phyloP scores from a whole-genome alignment of 2,888 invertebrate species.

The Eristalis tenax region DNA sequence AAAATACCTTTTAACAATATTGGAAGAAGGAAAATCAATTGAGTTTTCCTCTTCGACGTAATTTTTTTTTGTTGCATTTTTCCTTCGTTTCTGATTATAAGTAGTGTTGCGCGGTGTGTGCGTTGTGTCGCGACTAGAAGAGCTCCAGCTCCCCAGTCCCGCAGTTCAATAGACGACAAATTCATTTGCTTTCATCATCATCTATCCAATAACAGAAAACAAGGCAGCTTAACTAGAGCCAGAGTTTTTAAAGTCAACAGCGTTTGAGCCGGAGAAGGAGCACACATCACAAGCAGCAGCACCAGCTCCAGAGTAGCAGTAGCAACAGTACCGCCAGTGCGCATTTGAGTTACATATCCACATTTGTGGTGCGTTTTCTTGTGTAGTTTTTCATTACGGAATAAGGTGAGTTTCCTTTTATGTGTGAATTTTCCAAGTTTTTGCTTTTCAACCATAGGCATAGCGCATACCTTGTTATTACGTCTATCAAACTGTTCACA shows the following conservation, averaged over 20 bases:
- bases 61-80: constrained; percentile 18
- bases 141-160: constrained; percentile 34
- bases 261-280: constrained; percentile 24
- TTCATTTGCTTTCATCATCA: constrained; percentile 59
- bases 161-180: constrained; percentile 61
- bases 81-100: constrained; percentile 18
- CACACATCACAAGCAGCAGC: background rate
- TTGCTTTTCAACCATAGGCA: constrained; percentile 48
- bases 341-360: constrained; percentile 57
- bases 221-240: constrained; percentile 37
- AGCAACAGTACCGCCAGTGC: constrained; percentile 30
- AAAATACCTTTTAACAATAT: constrained; percentile 16
- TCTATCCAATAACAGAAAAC: constrained; percentile 20
- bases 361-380: constrained; percentile 70
- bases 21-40: constrained; percentile 51
- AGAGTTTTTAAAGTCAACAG: constrained; percentile 1
- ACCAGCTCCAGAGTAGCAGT: background rate
- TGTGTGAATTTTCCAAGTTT: constrained; percentile 68
- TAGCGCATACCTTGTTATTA: constrained; percentile 56
- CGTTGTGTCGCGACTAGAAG: constrained; percentile 48
- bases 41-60: constrained; percentile 43
- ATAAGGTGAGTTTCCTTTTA: constrained; percentile 72
- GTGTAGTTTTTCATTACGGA: constrained; percentile 66
- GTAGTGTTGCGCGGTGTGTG: constrained; percentile 30
- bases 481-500: constrained; percentile 62